Evolutionary conservation across 2,888 invertebrate species (phyloP), one percentile per base, ranked within the genome.

Genomic region (Hypsopygia costalis): DNA sequence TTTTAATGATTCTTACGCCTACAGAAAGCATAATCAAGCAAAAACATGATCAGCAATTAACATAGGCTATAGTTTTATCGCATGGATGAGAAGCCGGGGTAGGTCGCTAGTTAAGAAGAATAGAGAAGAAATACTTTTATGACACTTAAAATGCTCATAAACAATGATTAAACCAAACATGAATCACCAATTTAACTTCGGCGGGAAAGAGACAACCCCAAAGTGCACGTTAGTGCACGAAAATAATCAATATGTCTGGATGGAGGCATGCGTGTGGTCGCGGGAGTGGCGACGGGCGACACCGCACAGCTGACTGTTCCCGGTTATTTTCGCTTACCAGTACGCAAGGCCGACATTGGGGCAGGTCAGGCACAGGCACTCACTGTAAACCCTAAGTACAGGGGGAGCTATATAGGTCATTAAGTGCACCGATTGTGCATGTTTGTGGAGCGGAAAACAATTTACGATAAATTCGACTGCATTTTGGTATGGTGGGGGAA

Each of bases 341-440:
- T 58, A 53, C 75, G 52, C 81, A 87, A 83, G 62, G 61, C 61
- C 67, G 66, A 61, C 68, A 52, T 81, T 88, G 75, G 48, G 80
- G 77, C 68, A 88, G 87, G 87, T 88, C 87, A 73, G 76, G 74
- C 69, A 70, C 76, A 85, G 77, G 78, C 74, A 81, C 70, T 73
- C 71, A 73, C 61, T 69, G 78, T 68, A 79, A 81, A 65, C 78
- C 77, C 86, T 86, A 82, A 81, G 75, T 75, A 69, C 71, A 69
- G 77, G 80, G 85, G 83, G 82, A 77, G 11, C 61, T 66, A 86
- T 82, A 63, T 85, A 83, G 83, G 86, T 86, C 86, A 81, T 77
- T 54, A 67, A 76, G 68, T 72, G 75, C 68, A 68, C 67, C 51
- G 50, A 58, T 54, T 61, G 69, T 67, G 65, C 64, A 59, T 53